phyloP scores from a whole-genome alignment of 1,140 invertebrate genomes.

The Zaprionus inermis region DNA sequence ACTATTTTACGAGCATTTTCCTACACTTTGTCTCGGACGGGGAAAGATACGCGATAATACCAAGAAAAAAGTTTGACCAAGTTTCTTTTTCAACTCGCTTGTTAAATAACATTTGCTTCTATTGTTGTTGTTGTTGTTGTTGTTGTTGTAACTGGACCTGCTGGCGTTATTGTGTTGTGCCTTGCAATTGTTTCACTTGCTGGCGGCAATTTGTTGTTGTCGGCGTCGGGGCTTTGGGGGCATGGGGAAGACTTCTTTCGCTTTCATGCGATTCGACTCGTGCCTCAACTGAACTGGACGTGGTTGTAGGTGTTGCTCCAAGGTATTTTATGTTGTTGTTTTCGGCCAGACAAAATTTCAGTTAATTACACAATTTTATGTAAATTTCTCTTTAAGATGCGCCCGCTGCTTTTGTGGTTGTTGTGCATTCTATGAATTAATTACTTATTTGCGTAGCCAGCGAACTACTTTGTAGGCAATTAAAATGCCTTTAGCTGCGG shows the following conservation, averaged over 20 bases:
- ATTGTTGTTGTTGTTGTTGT: constrained; percentile 45
- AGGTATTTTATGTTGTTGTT: constrained; percentile 60
- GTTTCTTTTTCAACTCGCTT: constrained; percentile 65
- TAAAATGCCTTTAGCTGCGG: constrained; percentile 69
- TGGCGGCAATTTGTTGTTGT: constrained; percentile 42
- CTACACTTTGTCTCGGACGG: constrained; percentile 17
- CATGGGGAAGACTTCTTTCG: constrained; percentile 60
- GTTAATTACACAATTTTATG: constrained; percentile 81
- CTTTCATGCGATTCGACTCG: constrained; percentile 43
- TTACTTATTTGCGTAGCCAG: constrained; percentile 76
- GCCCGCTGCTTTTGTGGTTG: constrained; percentile 27
- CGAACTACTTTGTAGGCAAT: constrained; percentile 72
- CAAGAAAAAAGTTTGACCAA: constrained; percentile 59
- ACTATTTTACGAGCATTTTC: constrained; percentile 55
- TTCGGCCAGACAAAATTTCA: constrained; percentile 45
- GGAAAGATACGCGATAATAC: constrained; percentile 54
- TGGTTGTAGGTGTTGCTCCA: constrained; percentile 56
- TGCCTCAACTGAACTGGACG: constrained; percentile 40
- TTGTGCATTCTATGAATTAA: constrained; percentile 74
- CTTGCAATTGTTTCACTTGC: constrained; percentile 49
- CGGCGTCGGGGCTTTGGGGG: background rate
- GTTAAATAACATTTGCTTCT: constrained; percentile 71
- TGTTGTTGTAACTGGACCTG: constrained; percentile 25
- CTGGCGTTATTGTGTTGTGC: constrained; percentile 34
- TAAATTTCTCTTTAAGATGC: constrained; percentile 72